Evolutionary conservation across 2,113 vertebrate genomes (phyloP), one percentile per base, ranked within the genome.

Genomic region (Noturus placidus): DNA sequence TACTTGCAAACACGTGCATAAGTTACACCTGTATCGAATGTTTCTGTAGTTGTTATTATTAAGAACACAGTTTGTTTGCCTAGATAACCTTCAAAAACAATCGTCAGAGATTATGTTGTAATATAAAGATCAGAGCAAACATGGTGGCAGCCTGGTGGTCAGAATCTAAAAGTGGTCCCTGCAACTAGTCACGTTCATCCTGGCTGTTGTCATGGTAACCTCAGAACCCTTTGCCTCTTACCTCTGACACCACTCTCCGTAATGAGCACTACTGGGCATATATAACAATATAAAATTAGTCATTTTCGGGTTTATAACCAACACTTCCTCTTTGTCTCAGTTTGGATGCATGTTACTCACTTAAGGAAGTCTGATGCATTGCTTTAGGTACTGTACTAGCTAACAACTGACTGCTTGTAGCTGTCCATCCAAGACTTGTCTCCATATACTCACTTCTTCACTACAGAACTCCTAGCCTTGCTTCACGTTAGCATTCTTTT

Each of bases 141-240:
- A 86, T 76, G 63, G 50, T 57, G 67, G 63, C 54, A 46, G 17
- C 79, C 86, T 57, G 42, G 67, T 87, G 86, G 79, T 63, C 54
- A 74, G 52, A 72, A 74, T 35, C 61, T 67, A 79, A 67, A 61
- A 8, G 19, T 67, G 61, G 35, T 30, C 22, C 65, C 77, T 82
- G 67, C 79, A 52, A 42, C 65, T 70, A 84, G 87, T 81, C 83
- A 81, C 30, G 56, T 77, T 72, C 20, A 27, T 76, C 56, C 69
- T 52, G n/a, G n/a, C 77, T 77, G 85, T 86, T 86, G 79, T 85
- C 84, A 86, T 76, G 84, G 88, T 65, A 83, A 89, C 88, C 70
- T 38, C 38, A 56, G 56, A 46, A 38, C 30, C 65, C 46, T 70
- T 82, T n/a, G 33, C 52, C 63, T 57, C 1, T 80, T 69, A 59